Base-by-base conservation (phyloP, 2,888 invertebrate genomes). In the Parelbella ahira region DNA sequence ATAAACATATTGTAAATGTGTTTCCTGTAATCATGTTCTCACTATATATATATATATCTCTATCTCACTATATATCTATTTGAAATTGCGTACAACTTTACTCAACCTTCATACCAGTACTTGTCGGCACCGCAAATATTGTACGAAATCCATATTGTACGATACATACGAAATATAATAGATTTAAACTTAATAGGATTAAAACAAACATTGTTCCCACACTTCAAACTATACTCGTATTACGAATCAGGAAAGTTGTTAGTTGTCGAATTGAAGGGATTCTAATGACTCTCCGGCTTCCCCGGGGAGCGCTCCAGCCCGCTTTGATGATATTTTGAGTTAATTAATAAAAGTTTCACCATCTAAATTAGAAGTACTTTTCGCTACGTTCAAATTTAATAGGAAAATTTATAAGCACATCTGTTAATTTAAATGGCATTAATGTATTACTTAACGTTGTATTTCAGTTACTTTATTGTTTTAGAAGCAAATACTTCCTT, bases 281-380 rank as follows among this genome's bases (percentile, higher is more conserved):
- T 28, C 33, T 42, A 34, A 34, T 42, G 34, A 34, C 41, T 20
- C 10, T 4, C 21, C 15, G 27, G 21, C 41, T 28, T 21, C 34
- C 21, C 28, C 5, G 7, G 21, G 12, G 41, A 33, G 7, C 15
- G 23, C 34, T 42, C 24, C 28, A 34, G 12, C 27, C 34, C 21
- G 41, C 41, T 42, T 34, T 42, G 33, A 42, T 34, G 41, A 42
- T 34, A 42, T 34, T 42, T 42, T 21, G 21, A 34, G 34, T 42
- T 42, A 34, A 42, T 42, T 42, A 42, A 42, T 34, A 28, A 34
- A 42, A 42, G 27, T 42, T 42, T 23, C 8, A 27, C 25, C 41
- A 33, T 41, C 33, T 21, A 9, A 33, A 41, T 39, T 33, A 33
- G 27, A 41, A 9, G 39, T 19, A 27, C 20, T 34, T 41, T 27